A percentile compares a stretch with the other conserved stretches of the same genome.
Evolutionary conservation across 2,113 vertebrate species (phyloP).

Genomic region (Pseudonaja textilis): DNA sequence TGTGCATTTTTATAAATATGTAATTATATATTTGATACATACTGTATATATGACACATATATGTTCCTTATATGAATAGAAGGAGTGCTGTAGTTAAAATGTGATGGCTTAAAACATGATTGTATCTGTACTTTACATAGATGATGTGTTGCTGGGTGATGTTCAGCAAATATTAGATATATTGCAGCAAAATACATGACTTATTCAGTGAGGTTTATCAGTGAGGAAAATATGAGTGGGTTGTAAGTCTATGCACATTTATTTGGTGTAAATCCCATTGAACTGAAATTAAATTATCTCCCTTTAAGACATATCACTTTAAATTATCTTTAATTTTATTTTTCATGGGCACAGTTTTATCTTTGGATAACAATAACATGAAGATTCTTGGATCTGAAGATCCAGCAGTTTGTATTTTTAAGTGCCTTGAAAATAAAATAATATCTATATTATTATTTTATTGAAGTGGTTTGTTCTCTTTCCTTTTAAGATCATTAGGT

Average conservation of each 20-base stretch:
- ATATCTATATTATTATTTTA: conserved; percentile 39
- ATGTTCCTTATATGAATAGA: neutral
- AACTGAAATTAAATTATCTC: neutral
- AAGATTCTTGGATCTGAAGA: neutral
- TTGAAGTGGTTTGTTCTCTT: conserved; percentile 9
- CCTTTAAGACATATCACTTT: neutral
- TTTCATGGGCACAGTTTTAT: neutral
- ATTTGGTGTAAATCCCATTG: neutral
- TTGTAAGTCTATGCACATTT: neutral
- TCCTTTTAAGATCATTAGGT: conserved; percentile 50
- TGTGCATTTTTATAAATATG: neutral
- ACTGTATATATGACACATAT: neutral
- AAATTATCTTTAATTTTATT: neutral
- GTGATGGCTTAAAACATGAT: neutral
- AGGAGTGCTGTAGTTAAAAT: neutral
- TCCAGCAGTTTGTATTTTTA: neutral
- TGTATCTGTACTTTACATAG: neutral
- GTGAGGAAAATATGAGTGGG: neutral
- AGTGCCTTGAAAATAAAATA: conserved; percentile 10
- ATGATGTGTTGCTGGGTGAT: neutral
- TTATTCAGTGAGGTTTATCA: neutral
- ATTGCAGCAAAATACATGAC: neutral
- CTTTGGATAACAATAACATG: neutral
- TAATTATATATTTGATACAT: neutral
- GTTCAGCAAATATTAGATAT: neutral